Percentiles rank a stretch among this genome's conserved stretches.
phyloP scores from a whole-genome alignment of 1,140 invertebrate genomes.

The Leptinotarsa texana region DNA sequence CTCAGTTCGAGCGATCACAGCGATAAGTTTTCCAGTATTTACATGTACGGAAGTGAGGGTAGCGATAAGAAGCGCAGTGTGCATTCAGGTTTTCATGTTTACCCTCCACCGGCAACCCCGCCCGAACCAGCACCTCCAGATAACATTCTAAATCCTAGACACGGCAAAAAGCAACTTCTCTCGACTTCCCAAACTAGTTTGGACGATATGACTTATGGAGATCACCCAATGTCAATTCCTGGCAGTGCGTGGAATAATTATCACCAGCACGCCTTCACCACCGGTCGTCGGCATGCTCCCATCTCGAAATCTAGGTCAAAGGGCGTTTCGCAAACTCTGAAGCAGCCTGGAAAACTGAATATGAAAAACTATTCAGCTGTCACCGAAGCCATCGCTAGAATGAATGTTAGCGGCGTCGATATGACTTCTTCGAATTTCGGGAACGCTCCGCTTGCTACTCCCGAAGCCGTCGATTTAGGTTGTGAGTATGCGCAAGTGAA shows the following conservation, averaged over 20 bases:
- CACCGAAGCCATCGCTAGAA: constrained; percentile 80
- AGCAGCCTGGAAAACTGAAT: constrained; percentile 88
- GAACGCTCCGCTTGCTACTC: constrained; percentile 78
- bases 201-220: constrained; percentile 64
- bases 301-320: constrained; percentile 70
- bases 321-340: constrained; percentile 78
- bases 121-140: constrained; percentile 82
- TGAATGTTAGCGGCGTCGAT: constrained; percentile 66
- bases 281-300: constrained; percentile 71
- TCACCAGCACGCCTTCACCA: constrained; percentile 80
- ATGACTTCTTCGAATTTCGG: constrained; percentile 63
- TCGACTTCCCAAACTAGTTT: constrained; percentile 67
- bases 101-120: constrained; percentile 77
- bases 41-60: constrained; percentile 54
- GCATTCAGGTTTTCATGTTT: constrained; percentile 74
- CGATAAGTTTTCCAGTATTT: constrained; percentile 63
- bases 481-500: constrained; percentile 70
- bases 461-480: constrained; percentile 77
- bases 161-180: constrained; percentile 39
- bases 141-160: constrained; percentile 55
- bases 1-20: constrained; percentile 69
- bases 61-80: constrained; percentile 51
- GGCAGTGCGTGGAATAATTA: constrained; percentile 65
- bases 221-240: constrained; percentile 54
- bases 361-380: constrained; percentile 87